These are phyloP conservation scores for Nautilus pompilius DNA, from an alignment of 1,140 invertebrate species.

Conservation along the genomic window DNA sequence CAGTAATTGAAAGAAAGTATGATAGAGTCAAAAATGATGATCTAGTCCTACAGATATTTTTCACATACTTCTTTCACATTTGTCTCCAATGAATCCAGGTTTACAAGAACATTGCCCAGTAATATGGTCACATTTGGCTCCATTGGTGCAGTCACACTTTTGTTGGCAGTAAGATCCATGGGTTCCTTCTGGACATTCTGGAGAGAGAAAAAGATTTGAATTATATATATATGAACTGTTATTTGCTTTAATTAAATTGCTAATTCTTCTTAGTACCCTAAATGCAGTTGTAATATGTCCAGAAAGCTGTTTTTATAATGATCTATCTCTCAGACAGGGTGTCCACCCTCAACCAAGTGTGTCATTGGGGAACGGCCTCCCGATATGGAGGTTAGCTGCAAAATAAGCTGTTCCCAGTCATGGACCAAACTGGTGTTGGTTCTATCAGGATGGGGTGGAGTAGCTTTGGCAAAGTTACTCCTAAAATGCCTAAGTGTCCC, in stretches of 20 bases:
- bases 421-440: no score
- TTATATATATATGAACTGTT: background rate
- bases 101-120: slow-evolving; percentile 63
- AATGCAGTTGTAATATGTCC: background rate
- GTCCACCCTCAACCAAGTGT: background rate
- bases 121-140: slow-evolving; percentile 68
- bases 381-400: no score
- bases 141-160: slow-evolving; percentile 58
- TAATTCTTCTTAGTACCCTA: background rate
- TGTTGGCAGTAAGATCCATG: slow-evolving; percentile 43
- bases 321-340: background rate
- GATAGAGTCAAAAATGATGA: background rate
- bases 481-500: no score
- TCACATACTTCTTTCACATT: slow-evolving; percentile 40
- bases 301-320: background rate
- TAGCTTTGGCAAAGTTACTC: no score
- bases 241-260: background rate
- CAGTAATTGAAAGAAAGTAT: background rate
- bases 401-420: no score
- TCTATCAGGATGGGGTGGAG: no score
- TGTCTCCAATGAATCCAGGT: slow-evolving; percentile 49
- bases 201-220: slow-evolving; percentile 8
- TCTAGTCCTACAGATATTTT: background rate
- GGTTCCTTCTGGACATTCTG: slow-evolving; percentile 41
- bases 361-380: background rate